A percentile compares a stretch with the other conserved stretches of the same genome.
phyloP scores from a whole-genome alignment of 2,113 vertebrate species.

The Otolemur garnettii region DNA sequence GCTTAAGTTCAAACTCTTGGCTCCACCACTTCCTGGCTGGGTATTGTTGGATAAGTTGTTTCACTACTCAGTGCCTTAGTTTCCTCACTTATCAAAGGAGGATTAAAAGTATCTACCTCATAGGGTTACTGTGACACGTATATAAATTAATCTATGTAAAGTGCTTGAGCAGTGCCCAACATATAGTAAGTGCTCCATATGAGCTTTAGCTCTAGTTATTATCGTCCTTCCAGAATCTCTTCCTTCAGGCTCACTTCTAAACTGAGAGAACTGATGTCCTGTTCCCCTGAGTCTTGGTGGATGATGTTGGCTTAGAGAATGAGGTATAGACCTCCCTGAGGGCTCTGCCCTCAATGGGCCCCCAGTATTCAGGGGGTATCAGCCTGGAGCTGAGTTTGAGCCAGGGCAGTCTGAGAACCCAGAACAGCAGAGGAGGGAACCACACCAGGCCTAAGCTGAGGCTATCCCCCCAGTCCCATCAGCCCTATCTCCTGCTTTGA shows the following conservation, averaged over 20 bases:
- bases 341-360: background rate
- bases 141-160: background rate
- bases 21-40: background rate
- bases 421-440: background rate
- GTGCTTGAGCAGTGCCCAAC: background rate
- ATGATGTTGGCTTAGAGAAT: background rate
- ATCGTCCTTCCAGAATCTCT: background rate
- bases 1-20: background rate
- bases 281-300: background rate
- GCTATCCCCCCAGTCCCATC: background rate
- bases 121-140: background rate
- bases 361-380: background rate
- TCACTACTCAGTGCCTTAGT: background rate
- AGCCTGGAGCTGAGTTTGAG: background rate
- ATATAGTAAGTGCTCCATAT: background rate
- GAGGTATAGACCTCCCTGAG: background rate
- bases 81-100: background rate
- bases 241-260: background rate
- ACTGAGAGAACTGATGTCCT: background rate
- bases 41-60: background rate
- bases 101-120: background rate
- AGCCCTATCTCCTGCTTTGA: slow-evolving; percentile 65
- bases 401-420: background rate
- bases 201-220: background rate
- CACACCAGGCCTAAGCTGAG: background rate